Percentiles rank a stretch among this genome's conserved stretches.
These are phyloP conservation scores for Xanthia icteritia DNA, from an alignment of 2,888 invertebrate genomes.

Conservation along the genomic window DNA sequence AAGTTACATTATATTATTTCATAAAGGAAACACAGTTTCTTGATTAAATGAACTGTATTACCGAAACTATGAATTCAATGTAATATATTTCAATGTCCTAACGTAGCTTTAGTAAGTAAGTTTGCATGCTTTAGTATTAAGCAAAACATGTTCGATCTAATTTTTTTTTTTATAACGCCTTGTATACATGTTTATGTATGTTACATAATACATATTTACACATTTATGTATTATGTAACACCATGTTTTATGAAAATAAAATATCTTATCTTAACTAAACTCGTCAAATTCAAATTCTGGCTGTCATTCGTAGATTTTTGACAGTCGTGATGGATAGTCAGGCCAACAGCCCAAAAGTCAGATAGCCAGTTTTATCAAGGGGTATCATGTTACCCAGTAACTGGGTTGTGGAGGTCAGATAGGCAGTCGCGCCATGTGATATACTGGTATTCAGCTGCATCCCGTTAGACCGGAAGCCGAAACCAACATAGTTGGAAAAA, in stretches of 20 bases:
- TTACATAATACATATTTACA: no score
- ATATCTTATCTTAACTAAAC: no score
- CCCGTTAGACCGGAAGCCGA: neutral
- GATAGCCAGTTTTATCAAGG: neutral
- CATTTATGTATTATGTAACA: no score
- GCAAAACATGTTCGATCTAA: no score
- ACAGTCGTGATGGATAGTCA: neutral
- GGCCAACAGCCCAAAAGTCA: neutral
- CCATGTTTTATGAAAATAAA: no score
- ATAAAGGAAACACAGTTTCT: neutral
- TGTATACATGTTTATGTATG: no score
- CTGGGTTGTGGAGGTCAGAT: neutral
- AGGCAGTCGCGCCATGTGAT: neutral
- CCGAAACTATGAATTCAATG: no score
- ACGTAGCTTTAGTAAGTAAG: no score
- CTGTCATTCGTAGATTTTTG: neutral
- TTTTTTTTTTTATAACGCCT: no score
- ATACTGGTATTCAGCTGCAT: neutral
- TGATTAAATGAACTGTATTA: neutral
- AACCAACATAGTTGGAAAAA: neutral
- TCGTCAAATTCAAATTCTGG: neutral
- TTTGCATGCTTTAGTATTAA: no score
- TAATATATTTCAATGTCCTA: no score
- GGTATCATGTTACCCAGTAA: no score
- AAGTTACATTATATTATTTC: neutral